Percentiles rank a stretch among this genome's conserved stretches.
phyloP scores from a whole-genome alignment of 2,797 vertebrate species.

The Platalea minor region DNA sequence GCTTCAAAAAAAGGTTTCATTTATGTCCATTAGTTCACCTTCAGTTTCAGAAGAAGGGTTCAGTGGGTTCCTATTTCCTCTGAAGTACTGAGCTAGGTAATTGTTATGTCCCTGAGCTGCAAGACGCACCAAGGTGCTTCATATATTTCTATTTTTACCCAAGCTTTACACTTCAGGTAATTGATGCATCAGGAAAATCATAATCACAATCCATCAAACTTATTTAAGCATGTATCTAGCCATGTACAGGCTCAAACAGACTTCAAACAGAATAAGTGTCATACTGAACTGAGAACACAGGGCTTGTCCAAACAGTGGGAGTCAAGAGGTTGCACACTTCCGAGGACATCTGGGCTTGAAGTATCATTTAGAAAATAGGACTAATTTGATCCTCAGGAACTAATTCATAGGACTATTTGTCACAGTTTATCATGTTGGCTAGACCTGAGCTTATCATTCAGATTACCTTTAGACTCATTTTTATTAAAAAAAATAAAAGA shows the following conservation, averaged over 20 bases:
- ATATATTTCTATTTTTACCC: neutral
- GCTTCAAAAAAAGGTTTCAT: neutral
- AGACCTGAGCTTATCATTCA: neutral
- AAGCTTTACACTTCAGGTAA: neutral
- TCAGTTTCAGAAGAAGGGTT: neutral
- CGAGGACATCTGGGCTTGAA: neutral
- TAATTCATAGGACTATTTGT: neutral
- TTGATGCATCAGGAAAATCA: neutral
- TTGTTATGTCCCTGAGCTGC: neutral
- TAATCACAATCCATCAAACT: neutral
- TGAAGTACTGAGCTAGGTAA: neutral
- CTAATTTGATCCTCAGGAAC: neutral
- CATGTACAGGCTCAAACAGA: neutral
- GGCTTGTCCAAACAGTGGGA: neutral
- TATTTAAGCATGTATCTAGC: neutral
- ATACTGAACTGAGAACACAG: neutral
- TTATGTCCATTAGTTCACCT: neutral
- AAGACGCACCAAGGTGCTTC: neutral
- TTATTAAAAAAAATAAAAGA: neutral
- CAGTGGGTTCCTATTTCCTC: neutral
- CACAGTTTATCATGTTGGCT: neutral
- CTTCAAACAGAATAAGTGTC: neutral
- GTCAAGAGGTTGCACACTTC: neutral
- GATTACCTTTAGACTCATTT: neutral
- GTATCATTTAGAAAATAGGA: neutral